A percentile compares a stretch with the other conserved stretches of the same genome.
Conservation (phyloP, 1,140 invertebrate genomes). For the Hirudo medicinalis region DNA sequence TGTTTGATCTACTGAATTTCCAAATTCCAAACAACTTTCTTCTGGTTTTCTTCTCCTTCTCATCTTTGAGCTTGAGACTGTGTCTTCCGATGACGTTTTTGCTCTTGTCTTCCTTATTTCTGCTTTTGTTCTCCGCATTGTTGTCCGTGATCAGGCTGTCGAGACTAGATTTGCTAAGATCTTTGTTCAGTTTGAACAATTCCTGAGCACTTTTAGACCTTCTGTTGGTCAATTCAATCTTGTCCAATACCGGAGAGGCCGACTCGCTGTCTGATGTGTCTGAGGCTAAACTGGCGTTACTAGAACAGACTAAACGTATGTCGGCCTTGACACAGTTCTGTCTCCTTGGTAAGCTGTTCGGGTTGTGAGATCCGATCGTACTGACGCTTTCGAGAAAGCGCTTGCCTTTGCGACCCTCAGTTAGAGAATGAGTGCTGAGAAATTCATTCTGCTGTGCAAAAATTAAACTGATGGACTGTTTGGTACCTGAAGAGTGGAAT, state of each 20-base stretch:
- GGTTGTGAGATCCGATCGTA: neutral
- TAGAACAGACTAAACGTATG: neutral
- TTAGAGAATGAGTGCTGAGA: neutral
- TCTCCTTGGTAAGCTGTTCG: neutral
- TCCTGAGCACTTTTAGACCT: conserved; percentile 10
- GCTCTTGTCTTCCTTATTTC: neutral
- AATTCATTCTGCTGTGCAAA: neutral
- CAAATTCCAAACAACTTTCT: neutral
- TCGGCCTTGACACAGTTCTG: neutral
- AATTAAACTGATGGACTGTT: neutral
- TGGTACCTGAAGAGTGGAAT: neutral
- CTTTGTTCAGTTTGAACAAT: neutral
- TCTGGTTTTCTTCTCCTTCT: neutral
- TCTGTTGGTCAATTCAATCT: neutral
- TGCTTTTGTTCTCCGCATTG: conserved; percentile 5
- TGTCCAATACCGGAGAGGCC: neutral
- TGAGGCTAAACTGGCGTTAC: conserved; percentile 7
- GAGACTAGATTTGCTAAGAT: neutral
- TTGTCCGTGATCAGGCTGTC: neutral
- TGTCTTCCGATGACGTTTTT: neutral
- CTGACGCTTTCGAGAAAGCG: conserved; percentile 5
- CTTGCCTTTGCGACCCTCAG: too few species aligned
- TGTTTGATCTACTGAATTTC: too few species aligned
- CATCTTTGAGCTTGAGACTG: conserved; percentile 2
- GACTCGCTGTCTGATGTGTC: neutral